phyloP scores from a whole-genome alignment of 2,113 vertebrate genomes.

The human (Homo sapiens) region GRCh38 chr14:28039001-28039500 shows the following conservation, averaged over 20 bases:
- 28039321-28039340: constrained; percentile 3
- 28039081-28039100: neutral
- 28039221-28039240: neutral
- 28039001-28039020: neutral
- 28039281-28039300: constrained; percentile 1
- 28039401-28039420: constrained; percentile 1
- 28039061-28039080: neutral
- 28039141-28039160: neutral
- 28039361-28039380: neutral
- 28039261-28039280: neutral
- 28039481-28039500: neutral
- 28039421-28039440: neutral
- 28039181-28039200: neutral
- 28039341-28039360: constrained; percentile 8
- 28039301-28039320: constrained; percentile 33
- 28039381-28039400: constrained; percentile 36
- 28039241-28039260: neutral
- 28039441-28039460: constrained; percentile 8
- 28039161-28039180: constrained; percentile 11
- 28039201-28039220: neutral
- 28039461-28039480: neutral
- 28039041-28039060: neutral
- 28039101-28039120: neutral
- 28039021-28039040: neutral
- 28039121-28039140: neutral